phyloP scores from a whole-genome alignment of 2,888 invertebrate species.

The Meliscaeva auricollis region DNA sequence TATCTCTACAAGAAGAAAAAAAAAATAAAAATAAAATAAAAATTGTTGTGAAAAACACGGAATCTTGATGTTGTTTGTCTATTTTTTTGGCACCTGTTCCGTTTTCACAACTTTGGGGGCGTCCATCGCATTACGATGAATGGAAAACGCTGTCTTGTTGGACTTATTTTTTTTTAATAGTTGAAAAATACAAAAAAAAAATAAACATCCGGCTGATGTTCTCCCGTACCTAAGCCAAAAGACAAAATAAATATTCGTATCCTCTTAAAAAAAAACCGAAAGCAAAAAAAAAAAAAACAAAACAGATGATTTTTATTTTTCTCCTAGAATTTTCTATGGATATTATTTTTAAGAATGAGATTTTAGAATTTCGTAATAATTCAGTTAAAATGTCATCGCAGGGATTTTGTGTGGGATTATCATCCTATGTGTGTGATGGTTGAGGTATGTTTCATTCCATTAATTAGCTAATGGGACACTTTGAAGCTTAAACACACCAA shows the following conservation, averaged over 20 bases:
- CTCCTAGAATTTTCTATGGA: constrained; percentile 2
- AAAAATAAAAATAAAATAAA: not conserved
- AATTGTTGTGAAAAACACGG: constrained; percentile 42
- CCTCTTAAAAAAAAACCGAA: constrained; percentile 3
- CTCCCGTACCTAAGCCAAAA: constrained; percentile 1
- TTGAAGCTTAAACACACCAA: too few relatives aligned
- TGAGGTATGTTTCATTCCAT: constrained; percentile 32
- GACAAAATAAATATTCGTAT: constrained; percentile 13
- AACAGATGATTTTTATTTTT: not conserved
- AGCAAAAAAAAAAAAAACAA: not conserved
- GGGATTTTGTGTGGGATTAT: constrained; percentile 45
- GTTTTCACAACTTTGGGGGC: constrained; percentile 27
- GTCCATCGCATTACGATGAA: not conserved
- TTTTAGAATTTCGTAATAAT: constrained; percentile 36
- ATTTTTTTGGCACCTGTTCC: constrained; percentile 68
- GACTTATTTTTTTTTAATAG: constrained; percentile 20
- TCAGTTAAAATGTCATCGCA: constrained; percentile 27
- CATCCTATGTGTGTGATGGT: not conserved
- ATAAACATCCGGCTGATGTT: constrained; percentile 51
- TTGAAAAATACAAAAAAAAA: constrained; percentile 10
- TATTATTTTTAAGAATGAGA: constrained; percentile 25
- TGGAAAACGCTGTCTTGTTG: constrained; percentile 43
- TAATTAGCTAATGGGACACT: constrained; percentile 31
- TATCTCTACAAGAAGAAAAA: not conserved
- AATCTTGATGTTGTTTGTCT: constrained; percentile 51